Evolutionary conservation across 2,797 vertebrate species (phyloP), one percentile per base, ranked within the genome.

Genomic region (Myripristis jacobus): DNA sequence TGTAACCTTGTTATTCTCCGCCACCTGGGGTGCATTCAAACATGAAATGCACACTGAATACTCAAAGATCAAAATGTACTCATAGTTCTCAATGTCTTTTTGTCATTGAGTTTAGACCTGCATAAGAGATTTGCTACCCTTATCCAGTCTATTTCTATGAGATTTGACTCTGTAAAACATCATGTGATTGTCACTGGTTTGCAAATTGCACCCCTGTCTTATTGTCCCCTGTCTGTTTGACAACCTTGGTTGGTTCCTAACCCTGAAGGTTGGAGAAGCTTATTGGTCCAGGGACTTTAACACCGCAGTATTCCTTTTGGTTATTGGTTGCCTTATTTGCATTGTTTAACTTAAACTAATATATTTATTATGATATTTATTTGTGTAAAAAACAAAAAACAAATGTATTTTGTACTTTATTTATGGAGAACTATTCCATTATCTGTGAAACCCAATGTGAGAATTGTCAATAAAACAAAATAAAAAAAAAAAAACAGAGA

Each of bases 331-430:
- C 89, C 76, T 93, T 80, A 73, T 79, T 81, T 80, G 76, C 91
- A 70, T 87, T 91, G 87, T 93, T 92, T 91, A 92, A 90, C 87
- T 92, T 90, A 94, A 92, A 93, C 87, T 89, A 87, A 93, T 90
- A 87, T 95, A 95, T 95, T 94, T 95, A 95, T 95, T 94, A 87
- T 91, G 68, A 88, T 95, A 94, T 94, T 95, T 95, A 94, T 95
- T 94, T 90, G 78, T 89, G 86, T 92, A 86, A 85, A 91, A 85
- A 72, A 88, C n/a, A n/a, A n/a, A n/a, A n/a, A 83, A 91, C 66
- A 92, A 88, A 84, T 93, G 90, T 93, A 92, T 94, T 95, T 95
- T 95, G 87, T 95, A 95, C 89, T 88, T 87, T 94, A 95, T 94
- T 94, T 94, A 95, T 95, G 87, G 86, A 90, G 58, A 91, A 83